phyloP scores from a whole-genome alignment of 1,140 invertebrate species.

The Pectinophora gossypiella region DNA sequence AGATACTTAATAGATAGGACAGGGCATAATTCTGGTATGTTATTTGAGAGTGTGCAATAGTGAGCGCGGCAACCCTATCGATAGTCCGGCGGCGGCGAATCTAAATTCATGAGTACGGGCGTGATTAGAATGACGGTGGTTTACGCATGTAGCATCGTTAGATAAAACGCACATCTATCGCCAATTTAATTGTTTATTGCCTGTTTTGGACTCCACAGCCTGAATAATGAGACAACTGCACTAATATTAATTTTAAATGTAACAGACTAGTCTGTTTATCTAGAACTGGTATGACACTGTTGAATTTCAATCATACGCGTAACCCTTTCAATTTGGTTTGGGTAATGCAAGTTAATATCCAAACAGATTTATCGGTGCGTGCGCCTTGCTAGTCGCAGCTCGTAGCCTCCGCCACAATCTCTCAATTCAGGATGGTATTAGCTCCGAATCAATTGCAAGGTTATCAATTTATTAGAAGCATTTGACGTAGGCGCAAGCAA shows the following conservation, averaged over 20 bases:
- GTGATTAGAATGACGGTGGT: slow-evolving; percentile 37
- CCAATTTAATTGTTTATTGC: slow-evolving; percentile 33
- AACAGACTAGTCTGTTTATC: too few species aligned
- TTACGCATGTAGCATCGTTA: slow-evolving; percentile 31
- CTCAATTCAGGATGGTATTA: not conserved
- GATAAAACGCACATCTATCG: slow-evolving; percentile 24
- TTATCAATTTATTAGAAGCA: slow-evolving; percentile 2
- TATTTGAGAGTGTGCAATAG: too few species aligned
- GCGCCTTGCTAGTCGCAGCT: too few species aligned
- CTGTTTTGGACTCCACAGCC: slow-evolving; percentile 10
- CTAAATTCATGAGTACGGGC: slow-evolving; percentile 42
- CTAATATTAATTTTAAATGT: slow-evolving; percentile 13
- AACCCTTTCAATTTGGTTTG: too few species aligned
- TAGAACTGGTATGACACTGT: too few species aligned
- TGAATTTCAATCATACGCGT: too few species aligned
- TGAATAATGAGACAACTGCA: slow-evolving; percentile 14
- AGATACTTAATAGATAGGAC: too few species aligned
- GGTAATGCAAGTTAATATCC: too few species aligned
- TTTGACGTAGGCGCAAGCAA: slow-evolving; percentile 3
- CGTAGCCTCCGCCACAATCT: too few species aligned
- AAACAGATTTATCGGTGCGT: too few species aligned
- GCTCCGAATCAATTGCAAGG: not conserved
- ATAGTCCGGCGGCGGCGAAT: slow-evolving; percentile 15
- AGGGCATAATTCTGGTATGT: too few species aligned
- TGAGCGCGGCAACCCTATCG: too few species aligned